These are phyloP conservation scores for Aphis craccivora DNA, from an alignment of 1,140 invertebrate genomes.

Conservation along the genomic window DNA sequence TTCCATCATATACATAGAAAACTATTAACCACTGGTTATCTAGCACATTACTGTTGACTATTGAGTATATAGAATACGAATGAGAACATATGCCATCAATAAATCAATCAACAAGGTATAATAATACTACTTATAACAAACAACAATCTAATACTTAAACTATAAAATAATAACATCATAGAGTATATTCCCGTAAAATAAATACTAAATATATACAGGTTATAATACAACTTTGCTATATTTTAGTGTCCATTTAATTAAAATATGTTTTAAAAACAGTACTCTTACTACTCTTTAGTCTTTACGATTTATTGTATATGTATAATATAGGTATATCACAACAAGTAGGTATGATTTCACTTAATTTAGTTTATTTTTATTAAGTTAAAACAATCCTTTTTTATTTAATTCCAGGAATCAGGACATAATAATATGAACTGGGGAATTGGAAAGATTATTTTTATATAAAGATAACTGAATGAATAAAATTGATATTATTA, in stretches of 20 bases:
- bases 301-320: neutral
- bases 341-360: neutral
- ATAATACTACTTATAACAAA: neutral
- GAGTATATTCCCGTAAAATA: neutral
- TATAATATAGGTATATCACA: neutral
- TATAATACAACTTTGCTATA: neutral
- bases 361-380: neutral
- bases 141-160: neutral
- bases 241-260: neutral
- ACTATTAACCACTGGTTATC: neutral
- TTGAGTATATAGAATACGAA: neutral
- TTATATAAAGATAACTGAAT: neutral
- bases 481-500: neutral
- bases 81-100: neutral
- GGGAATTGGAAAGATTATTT: constrained; percentile 9
- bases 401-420: neutral
- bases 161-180: neutral
- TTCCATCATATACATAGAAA: neutral
- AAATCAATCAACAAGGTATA: constrained; percentile 1
- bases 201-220: neutral
- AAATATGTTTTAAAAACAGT: neutral
- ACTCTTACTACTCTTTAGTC: neutral
- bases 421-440: neutral
- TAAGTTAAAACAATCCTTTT: neutral
- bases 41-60: neutral